A percentile compares a stretch with the other conserved stretches of the same genome.
Conservation (phyloP, 2,888 invertebrate species). For the Allacma fusca region DNA sequence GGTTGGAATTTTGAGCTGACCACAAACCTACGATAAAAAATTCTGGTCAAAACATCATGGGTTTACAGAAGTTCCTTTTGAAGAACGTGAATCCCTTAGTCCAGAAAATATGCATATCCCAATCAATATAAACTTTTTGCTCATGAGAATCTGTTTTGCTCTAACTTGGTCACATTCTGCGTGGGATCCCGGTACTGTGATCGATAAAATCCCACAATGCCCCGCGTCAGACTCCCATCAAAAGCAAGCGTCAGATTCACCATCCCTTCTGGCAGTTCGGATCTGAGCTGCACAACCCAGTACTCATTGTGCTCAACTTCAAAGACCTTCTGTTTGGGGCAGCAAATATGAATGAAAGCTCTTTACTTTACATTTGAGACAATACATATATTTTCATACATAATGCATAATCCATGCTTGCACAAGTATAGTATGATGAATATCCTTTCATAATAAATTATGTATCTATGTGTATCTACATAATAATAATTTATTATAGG, state of each 20-base stretch:
- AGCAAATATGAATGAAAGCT: no score
- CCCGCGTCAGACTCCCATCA: constrained; percentile 71
- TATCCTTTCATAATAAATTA: no score
- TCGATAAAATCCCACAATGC: constrained; percentile 78
- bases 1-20: constrained; percentile 95
- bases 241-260: constrained; percentile 72
- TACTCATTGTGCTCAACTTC: constrained; percentile 65
- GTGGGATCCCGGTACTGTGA: constrained; percentile 69
- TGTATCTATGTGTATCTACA: background rate
- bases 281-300: constrained; percentile 64
- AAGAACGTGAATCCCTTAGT: no score
- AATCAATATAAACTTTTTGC: no score
- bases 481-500: background rate
- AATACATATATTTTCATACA: no score
- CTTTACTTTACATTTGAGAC: no score
- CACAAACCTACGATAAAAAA: constrained; percentile 71
- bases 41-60: no score
- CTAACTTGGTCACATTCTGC: constrained; percentile 62
- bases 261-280: constrained; percentile 63
- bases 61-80: no score
- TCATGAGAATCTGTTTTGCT: no score
- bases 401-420: no score
- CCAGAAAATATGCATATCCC: no score
- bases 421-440: no score
- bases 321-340: constrained; percentile 63